Conservation (phyloP, 2,113 vertebrate genomes). For the Anser cygnoides region DNA sequence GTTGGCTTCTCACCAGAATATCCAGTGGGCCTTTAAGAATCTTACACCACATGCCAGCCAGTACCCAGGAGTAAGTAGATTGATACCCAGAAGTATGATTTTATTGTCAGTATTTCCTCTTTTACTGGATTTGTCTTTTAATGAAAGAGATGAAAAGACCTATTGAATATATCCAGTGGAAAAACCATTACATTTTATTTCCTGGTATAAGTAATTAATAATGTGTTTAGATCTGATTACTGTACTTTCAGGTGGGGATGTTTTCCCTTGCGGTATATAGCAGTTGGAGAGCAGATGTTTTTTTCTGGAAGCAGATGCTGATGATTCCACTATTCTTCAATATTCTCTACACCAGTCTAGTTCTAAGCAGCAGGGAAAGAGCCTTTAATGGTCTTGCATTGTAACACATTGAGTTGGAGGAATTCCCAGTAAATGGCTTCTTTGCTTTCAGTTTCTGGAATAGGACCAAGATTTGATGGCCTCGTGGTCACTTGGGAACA, state of each 20-base stretch:
- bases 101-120: accelerated
- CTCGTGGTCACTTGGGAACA: neutral
- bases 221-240: neutral
- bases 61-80: slow-evolving; percentile 91
- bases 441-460: neutral
- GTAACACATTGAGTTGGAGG: neutral
- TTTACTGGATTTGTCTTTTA: accelerated
- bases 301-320: neutral
- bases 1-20: slow-evolving; percentile 98
- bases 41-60: slow-evolving; percentile 98
- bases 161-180: accelerated
- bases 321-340: neutral
- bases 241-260: neutral
- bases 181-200: accelerated
- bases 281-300: neutral
- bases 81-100: accelerated
- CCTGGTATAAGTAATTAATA: neutral
- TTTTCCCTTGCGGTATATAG: neutral
- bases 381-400: neutral
- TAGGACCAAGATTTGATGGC: neutral
- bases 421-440: neutral
- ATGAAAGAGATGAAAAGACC: neutral
- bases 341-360: accelerated
- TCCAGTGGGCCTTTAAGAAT: slow-evolving; percentile 99
- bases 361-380: neutral